These are phyloP conservation scores for Borostomias antarcticus DNA, from an alignment of 2,797 vertebrate species.

Conservation along the genomic window DNA sequence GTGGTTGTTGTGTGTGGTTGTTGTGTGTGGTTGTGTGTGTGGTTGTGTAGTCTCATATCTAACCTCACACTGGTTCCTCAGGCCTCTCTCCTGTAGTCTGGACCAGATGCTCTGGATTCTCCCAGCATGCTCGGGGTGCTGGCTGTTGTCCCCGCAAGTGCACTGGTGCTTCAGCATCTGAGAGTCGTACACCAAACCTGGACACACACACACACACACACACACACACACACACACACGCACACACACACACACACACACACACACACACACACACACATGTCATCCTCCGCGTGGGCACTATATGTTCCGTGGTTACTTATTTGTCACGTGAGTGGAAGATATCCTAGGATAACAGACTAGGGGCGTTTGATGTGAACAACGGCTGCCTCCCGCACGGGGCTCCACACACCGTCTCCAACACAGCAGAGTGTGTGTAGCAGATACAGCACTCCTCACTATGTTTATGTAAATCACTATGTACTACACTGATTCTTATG, in stretches of 20 bases:
- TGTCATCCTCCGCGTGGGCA: background rate
- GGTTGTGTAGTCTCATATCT: background rate
- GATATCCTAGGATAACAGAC: background rate
- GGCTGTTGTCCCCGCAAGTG: conserved; percentile 87
- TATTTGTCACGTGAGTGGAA: too few species aligned
- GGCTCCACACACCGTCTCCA: too few species aligned
- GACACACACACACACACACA: conserved; percentile 31
- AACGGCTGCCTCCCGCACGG: too few species aligned
- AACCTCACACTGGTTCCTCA: conserved; percentile 89
- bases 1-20: conserved; percentile 9
- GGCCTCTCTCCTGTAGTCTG: conserved; percentile 85
- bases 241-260: conserved; percentile 13
- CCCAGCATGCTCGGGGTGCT: conserved; percentile 84
- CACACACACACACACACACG: background rate
- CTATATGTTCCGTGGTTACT: too few species aligned
- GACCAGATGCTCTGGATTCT: conserved; percentile 93
- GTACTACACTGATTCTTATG: too few species aligned
- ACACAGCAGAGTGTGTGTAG: too few species aligned
- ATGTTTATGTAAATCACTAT: too few species aligned
- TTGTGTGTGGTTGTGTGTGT: conserved; percentile 1
- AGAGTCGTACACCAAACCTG: conserved; percentile 89
- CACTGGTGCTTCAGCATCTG: conserved; percentile 92
- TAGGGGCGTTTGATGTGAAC: too few species aligned
- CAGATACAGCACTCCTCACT: too few species aligned
- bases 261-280: background rate